Base-by-base conservation (phyloP, 2,888 invertebrate genomes). In the Melanostoma scalare region DNA sequence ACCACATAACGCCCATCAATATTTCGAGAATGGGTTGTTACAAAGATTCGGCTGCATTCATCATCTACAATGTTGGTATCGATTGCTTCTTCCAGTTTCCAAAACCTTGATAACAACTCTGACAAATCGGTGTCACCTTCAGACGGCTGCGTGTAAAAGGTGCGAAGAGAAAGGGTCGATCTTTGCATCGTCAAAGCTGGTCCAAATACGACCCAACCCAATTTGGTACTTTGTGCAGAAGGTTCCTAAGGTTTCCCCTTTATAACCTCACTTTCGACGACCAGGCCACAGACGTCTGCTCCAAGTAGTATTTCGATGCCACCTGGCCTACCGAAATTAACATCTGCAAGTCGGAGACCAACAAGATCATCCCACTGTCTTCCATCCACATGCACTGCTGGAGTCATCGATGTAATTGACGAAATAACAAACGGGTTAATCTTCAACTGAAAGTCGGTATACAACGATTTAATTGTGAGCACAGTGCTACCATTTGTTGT, bases 61-160 rank as follows among this genome's bases (percentile, higher is more conserved):
- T 42, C 35, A n/a, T 67, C 40, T 2, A 38, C 4, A 38, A 38
- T 38, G 38, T 20, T 10, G 9, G 31, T 8, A 8, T 55, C 68
- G 2, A 4, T 5, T 36, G 33, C 67, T 6, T 50, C 77, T 20
- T 72, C 71, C 4, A 65, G 44, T 55, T 52, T 31, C 72, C 65
- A 78, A 44, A 78, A 72, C 2, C 38, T 53, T 30, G 46, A 46
- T 2, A 78, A n/a, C 5, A 77, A 61, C n/a, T 71, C 61, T 10
- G 58, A 69, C 67, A 79, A n/a, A 4, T 48, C 42, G 10, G 8
- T 38, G 3, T 67, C 71, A 6, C 50, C 67, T 6, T 40, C 65
- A 6, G 38, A n/a, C 3, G 46, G n/a, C 1, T 40, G 42, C 8
- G 40, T 35, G 5, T 38, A 6, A 6, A 50, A 42, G n/a, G 73